A percentile compares a stretch with the other conserved stretches of the same genome.
Conservation (phyloP, 1,140 invertebrate genomes). For the Armadillidium nasatum region DNA sequence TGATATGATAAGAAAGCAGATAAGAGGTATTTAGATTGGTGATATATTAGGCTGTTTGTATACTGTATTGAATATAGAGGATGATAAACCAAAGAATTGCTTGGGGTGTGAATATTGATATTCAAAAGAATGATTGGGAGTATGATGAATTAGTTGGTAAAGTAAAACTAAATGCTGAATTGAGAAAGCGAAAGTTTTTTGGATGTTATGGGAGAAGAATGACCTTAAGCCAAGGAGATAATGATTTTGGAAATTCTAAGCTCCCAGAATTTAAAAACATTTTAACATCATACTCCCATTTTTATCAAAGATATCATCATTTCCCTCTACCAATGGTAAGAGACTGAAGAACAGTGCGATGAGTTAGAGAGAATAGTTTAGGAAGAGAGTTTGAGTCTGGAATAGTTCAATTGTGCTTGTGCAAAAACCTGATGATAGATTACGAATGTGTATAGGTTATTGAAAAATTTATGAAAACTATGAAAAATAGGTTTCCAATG, state of each 20-base stretch:
- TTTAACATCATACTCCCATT: constrained; percentile 19
- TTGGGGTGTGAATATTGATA: too few species aligned
- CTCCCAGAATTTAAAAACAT: background rate
- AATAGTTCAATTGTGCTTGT: constrained; percentile 11
- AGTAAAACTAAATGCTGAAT: too few species aligned
- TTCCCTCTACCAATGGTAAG: constrained; percentile 2
- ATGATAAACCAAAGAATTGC: too few species aligned
- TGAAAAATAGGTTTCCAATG: constrained; percentile 22
- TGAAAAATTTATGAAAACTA: constrained; percentile 2
- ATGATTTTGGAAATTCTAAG: background rate
- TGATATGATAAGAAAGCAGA: too few species aligned
- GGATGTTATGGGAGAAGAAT: too few species aligned
- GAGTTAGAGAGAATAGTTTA: constrained; percentile 17
- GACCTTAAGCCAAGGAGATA: background rate
- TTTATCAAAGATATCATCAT: constrained; percentile 9
- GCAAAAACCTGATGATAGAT: constrained; percentile 14
- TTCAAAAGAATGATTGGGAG: too few species aligned
- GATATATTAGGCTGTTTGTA: too few species aligned
- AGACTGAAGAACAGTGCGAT: constrained; percentile 24
- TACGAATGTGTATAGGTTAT: constrained; percentile 27
- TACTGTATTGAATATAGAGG: too few species aligned
- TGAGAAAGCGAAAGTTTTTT: too few species aligned
- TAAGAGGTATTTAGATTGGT: too few species aligned
- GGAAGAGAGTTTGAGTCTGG: constrained; percentile 14
- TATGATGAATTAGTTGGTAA: too few species aligned